Conservation (phyloP, 2,113 vertebrate genomes). For the Carassius gibelio region DNA sequence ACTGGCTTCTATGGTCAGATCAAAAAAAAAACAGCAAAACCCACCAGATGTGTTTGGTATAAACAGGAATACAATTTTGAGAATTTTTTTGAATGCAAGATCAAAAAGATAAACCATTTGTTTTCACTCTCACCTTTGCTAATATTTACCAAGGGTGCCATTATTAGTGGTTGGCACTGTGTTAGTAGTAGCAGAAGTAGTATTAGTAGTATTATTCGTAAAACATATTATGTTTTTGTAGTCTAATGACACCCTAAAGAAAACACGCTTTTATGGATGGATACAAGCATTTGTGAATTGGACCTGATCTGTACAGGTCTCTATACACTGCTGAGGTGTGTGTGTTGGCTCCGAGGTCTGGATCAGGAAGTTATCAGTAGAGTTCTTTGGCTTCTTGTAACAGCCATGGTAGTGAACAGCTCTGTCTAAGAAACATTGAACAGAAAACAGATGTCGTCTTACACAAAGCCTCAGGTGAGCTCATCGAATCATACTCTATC, state of each 20-base stretch:
- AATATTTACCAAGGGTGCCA: too few relatives aligned
- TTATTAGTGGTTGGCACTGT: too few relatives aligned
- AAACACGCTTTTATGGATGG: not conserved
- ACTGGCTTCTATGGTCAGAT: too few relatives aligned
- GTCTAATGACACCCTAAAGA: not conserved
- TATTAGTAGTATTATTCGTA: not conserved
- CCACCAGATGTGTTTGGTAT: too few relatives aligned
- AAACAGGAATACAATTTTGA: too few relatives aligned
- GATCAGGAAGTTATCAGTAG: slow-evolving; percentile 78
- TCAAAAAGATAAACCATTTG: too few relatives aligned
- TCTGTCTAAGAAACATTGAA: slow-evolving; percentile 70
- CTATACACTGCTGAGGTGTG: slow-evolving; percentile 86
- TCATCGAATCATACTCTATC: too few relatives aligned
- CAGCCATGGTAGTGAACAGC: slow-evolving; percentile 83
- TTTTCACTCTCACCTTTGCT: too few relatives aligned
- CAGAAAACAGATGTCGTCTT: not conserved
- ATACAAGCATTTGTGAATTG: not conserved
- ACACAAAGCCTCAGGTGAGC: not conserved
- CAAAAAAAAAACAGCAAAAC: too few relatives aligned
- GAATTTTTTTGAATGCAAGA: too few relatives aligned
- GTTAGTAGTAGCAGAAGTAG: too few relatives aligned
- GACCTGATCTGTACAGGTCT: slow-evolving; percentile 94
- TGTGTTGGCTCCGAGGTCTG: slow-evolving; percentile 79
- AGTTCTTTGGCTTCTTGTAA: slow-evolving; percentile 78
- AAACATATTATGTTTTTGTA: not conserved